Base-by-base conservation (phyloP, 2,888 invertebrate species). In the Merodon equestris region DNA sequence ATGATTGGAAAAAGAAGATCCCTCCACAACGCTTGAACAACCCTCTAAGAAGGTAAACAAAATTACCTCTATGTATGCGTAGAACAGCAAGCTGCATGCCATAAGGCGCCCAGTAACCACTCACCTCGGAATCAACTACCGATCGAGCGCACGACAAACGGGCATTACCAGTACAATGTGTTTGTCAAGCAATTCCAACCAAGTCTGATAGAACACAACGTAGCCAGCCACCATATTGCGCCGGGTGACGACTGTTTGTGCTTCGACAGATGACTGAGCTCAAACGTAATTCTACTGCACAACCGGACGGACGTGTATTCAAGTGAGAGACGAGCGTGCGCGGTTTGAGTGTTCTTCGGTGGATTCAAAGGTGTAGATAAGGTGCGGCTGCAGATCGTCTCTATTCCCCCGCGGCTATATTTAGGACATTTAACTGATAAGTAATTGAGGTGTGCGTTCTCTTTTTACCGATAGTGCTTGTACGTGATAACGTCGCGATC, bases 81-180 rank as follows among this genome's bases (percentile, higher is more conserved):
- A 15, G 12, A 61, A 76, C 66, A 72, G 53, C 77, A 77, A 73
- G 73, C 73, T 68, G 68, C 77, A 73, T 14, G 40, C 72, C 72
- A 72, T 67, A 76, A 71, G 71, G 66, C 76, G 60, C 64, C 42
- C 57, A 64, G 36, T 51, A 51, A 36, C 9, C 47, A 54, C 56
- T 60, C 45, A 68, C 68, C 58, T 40, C 15, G 44, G 9, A 42
- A 27, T 34, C 9, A 34, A 42, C 18, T 9, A 67, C 38, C 66
- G 76, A 76, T 76, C 76, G 51, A 53, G 61, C 45, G 60, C 56
- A 57, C 45, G n/a, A 40, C 10, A 40, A 7, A 40, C 10, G 1
- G 9, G 2, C 40, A 27, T 14, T 48, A 61, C 61, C 38, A 40
- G 17, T 72, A 77, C 72, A 67, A 72, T 72, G 45, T 61, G 72